Evolutionary conservation across 2,888 invertebrate species (phyloP).

Genomic region (Zelleria hepariella): DNA sequence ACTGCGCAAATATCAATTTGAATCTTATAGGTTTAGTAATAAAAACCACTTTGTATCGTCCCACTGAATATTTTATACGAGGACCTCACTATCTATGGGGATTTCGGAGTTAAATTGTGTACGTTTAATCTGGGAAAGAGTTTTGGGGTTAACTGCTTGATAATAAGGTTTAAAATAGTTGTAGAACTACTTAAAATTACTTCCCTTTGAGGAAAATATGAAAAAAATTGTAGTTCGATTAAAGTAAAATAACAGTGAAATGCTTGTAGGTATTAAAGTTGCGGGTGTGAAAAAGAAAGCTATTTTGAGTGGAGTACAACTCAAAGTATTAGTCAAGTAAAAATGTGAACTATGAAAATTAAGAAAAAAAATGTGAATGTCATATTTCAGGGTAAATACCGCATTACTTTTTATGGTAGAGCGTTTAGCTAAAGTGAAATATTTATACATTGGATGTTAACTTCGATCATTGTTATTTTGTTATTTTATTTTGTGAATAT

Average conservation of each 20-base stretch:
- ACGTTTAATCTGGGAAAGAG: constrained; percentile 12
- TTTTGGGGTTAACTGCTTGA: constrained; percentile 28
- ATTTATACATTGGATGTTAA: too few relatives aligned
- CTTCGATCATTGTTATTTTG: too few relatives aligned
- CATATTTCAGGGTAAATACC: not conserved
- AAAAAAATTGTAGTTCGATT: too few relatives aligned
- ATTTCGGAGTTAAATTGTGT: constrained; percentile 31
- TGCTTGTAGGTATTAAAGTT: too few relatives aligned
- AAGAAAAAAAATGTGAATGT: constrained; percentile 7
- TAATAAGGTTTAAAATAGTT: constrained; percentile 14
- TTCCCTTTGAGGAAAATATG: too few relatives aligned
- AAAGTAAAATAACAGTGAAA: too few relatives aligned
- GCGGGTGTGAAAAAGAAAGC: too few relatives aligned
- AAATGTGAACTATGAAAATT: constrained; percentile 2
- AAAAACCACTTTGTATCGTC: constrained; percentile 2
- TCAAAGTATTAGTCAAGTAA: not conserved
- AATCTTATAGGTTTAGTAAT: not conserved
- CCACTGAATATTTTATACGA: not conserved
- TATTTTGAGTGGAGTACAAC: too few relatives aligned
- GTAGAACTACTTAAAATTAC: not conserved
- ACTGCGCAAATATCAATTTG: not conserved
- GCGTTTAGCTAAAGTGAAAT: too few relatives aligned
- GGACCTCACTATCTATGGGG: constrained; percentile 62
- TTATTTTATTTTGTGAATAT: too few relatives aligned
- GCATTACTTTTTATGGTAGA: too few relatives aligned